Evolutionary conservation across 2,888 invertebrate genomes (phyloP).

Genomic region (Oasisia sp.): DNA sequence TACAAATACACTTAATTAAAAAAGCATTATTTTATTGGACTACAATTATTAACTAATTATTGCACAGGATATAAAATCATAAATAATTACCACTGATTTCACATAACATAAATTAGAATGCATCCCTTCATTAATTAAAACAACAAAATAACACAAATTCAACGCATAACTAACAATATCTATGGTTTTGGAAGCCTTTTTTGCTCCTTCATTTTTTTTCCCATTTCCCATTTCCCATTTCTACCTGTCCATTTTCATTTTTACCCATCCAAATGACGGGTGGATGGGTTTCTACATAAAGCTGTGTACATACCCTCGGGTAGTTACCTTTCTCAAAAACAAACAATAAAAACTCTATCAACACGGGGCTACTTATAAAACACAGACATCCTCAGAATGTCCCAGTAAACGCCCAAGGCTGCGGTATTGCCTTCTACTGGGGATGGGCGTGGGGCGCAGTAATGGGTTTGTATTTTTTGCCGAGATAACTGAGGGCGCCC

Average conservation of each 20-base stretch:
- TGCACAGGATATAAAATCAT: too few species aligned
- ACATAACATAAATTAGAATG: neutral
- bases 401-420: neutral
- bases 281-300: too few species aligned
- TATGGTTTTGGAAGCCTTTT: too few species aligned
- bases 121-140: neutral
- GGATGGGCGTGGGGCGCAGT: neutral
- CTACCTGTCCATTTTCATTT: too few species aligned
- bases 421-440: neutral
- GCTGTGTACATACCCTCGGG: too few species aligned
- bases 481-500: neutral
- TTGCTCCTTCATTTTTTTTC: too few species aligned
- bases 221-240: too few species aligned
- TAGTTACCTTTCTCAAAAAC: neutral
- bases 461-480: neutral
- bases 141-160: neutral
- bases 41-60: too few species aligned
- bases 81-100: neutral
- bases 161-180: too few species aligned
- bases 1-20: neutral
- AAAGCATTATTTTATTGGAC: too few species aligned
- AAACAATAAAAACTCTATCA: neutral
- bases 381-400: neutral
- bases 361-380: neutral
- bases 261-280: too few species aligned